phyloP scores from a whole-genome alignment of 1,140 invertebrate species.

The Sinella curviseta region DNA sequence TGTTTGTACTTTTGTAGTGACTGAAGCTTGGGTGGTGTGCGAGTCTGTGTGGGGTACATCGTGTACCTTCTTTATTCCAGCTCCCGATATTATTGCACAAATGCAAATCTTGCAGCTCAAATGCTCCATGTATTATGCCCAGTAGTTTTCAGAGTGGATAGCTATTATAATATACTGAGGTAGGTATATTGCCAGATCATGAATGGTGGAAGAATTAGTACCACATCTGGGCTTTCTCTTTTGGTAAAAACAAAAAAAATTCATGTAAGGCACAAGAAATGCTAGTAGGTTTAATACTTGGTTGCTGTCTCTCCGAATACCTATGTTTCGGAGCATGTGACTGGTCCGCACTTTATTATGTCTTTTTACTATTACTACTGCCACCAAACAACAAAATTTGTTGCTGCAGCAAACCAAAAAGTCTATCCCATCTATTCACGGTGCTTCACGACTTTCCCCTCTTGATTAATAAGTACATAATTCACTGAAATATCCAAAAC shows the following conservation, averaged over 20 bases:
- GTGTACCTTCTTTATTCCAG: too few relatives aligned
- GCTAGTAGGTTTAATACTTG: neutral
- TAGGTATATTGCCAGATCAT: neutral
- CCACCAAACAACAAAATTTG: neutral
- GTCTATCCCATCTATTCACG: neutral
- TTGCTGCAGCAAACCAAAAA: neutral
- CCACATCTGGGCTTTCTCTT: neutral
- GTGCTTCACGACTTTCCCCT: neutral
- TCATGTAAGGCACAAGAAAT: neutral
- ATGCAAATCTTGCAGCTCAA: conserved; percentile 4
- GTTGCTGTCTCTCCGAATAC: neutral
- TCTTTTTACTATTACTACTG: too few relatives aligned
- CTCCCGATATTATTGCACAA: conserved; percentile 18
- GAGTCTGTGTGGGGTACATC: too few relatives aligned
- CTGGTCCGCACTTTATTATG: too few relatives aligned
- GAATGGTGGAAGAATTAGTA: conserved; percentile 3
- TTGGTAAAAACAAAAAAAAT: neutral
- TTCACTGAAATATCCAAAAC: neutral
- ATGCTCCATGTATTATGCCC: neutral
- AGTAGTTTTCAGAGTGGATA: neutral
- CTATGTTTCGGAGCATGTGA: neutral
- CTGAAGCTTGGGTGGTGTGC: too few relatives aligned
- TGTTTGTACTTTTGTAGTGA: neutral
- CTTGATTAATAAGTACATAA: conserved; percentile 8
- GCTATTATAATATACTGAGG: too few relatives aligned